Base-by-base conservation (phyloP, 2,797 vertebrate species). In the Botia almorhae region DNA sequence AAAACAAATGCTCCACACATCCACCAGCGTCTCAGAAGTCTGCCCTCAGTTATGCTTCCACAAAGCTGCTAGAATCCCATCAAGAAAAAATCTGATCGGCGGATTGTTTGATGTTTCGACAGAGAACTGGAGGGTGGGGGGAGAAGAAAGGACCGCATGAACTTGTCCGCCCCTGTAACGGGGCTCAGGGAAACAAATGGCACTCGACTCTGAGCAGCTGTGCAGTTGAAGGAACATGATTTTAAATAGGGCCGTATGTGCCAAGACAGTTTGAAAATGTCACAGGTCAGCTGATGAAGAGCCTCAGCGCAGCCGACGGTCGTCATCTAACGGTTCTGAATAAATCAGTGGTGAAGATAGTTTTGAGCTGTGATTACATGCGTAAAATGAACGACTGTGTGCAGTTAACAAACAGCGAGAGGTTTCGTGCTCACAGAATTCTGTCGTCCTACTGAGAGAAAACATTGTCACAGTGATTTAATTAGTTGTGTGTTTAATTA, bases 71-170 rank as follows among this genome's bases (percentile, higher is more conserved):
- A 90, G 91, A 92, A 92, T 92, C 91, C 91, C 88, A 89, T 36
- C 6, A 26, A 76, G 39, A 19, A 48, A 91, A 88, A 85, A 88
- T 92, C 89, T 87, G 92, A 91, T 88, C 92, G 5, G 87, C 90
- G 61, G 86, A 89, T 87, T 86, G 88, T 93, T 92, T 93, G 91
- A 93, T 92, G 92, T 92, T 91, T 93, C 93, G 92, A 93, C 91
- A 86, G 90, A 90, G 91, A 92, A 90, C 91, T 93, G 91, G 89
- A 88, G 86, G 80, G 91, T 33, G 33, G 91, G 90, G 33, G 91
- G 90, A 92, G 53, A 90, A 92, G 88, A 64, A 85, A 86, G 63
- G 86, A 89, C 23, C 61, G 91, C 84, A 88, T 91, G 91, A 92
- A 92, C 90, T 89, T 80, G 86, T 88, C 89, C 90, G 92, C 89